Percentiles rank a stretch among this genome's conserved stretches.
Conservation (phyloP, 2,113 vertebrate genomes). For the Phodopus roborovskii region DNA sequence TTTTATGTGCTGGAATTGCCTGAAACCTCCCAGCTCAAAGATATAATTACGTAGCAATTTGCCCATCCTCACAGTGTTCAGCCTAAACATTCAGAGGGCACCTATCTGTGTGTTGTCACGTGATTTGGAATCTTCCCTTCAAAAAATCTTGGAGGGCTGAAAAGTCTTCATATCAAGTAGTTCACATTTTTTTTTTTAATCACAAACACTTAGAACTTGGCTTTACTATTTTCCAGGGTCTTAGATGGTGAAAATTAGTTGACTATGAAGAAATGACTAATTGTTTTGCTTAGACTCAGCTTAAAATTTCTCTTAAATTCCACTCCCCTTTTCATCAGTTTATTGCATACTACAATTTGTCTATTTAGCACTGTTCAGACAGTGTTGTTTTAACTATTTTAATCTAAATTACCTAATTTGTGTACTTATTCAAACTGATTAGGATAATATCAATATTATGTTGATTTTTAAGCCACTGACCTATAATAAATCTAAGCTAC, state of each 20-base stretch:
- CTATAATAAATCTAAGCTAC: background rate
- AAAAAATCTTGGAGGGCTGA: background rate
- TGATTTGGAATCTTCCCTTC: background rate
- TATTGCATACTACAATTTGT: background rate
- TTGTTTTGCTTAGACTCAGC: background rate
- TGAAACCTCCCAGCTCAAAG: background rate
- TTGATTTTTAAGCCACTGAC: background rate
- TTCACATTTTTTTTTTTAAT: slow-evolving; percentile 15
- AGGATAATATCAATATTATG: background rate
- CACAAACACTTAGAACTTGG: background rate
- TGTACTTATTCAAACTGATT: background rate
- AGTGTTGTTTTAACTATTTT: background rate
- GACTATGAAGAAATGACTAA: background rate
- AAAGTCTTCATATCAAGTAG: background rate
- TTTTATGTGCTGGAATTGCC: background rate
- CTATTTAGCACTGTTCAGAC: background rate
- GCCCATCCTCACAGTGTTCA: background rate
- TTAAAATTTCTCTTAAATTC: background rate
- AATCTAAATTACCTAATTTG: background rate
- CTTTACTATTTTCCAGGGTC: background rate
- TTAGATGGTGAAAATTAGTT: background rate
- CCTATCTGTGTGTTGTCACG: background rate
- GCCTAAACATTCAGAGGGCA: background rate
- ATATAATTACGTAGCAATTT: background rate
- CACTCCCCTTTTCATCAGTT: background rate